Base-by-base conservation (phyloP, 2,888 invertebrate genomes). In the Polyommatus iphigenia region DNA sequence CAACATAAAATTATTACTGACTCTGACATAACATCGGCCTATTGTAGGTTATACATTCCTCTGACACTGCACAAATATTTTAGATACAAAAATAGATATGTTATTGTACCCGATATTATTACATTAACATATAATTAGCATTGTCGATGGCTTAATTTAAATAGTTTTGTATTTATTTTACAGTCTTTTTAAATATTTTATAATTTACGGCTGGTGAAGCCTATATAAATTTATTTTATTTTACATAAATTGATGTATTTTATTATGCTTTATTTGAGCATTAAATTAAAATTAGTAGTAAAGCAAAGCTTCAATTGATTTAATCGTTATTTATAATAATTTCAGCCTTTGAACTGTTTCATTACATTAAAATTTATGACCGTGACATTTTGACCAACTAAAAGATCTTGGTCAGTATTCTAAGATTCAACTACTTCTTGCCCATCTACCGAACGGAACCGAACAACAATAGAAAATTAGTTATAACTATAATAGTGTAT, bases 71-170 rank as follows among this genome's bases (percentile, higher is more conserved):
- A 41, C 20, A 46, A 46, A 10, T 73, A 73, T 24, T 46, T 73
- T 15, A 73, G 73, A 73, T 73, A 73, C 50, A 73, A 73, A 73
- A 73, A 73, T 73, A 73, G 41, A 73, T 73, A 73, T 73, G 73
- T 73, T 5, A 41, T 41, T 46, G 50, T 46, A 73, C 13, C 24
- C 24, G 10, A 46, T 46, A 24, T 20, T 20, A 72, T 41, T 46
- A 46, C 50, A 72, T 41, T 41, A 72, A 24, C 18, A 15, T 46
- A 73, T 5, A 20, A 73, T 73, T 50, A 50, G 73, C 72, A 20
- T 73, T 20, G 41, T 71, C 46, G 72, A 73, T 24, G 73, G 50
- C 13, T 46, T 50, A 20, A 32, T 67, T 73, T 46, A 24, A 73
- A 73, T 73, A 73, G n/a, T 50, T 73, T 67, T 67, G 67, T 67